Base-by-base conservation (phyloP, 2,113 vertebrate species). In the Phalacrocorax brasilianus region DNA sequence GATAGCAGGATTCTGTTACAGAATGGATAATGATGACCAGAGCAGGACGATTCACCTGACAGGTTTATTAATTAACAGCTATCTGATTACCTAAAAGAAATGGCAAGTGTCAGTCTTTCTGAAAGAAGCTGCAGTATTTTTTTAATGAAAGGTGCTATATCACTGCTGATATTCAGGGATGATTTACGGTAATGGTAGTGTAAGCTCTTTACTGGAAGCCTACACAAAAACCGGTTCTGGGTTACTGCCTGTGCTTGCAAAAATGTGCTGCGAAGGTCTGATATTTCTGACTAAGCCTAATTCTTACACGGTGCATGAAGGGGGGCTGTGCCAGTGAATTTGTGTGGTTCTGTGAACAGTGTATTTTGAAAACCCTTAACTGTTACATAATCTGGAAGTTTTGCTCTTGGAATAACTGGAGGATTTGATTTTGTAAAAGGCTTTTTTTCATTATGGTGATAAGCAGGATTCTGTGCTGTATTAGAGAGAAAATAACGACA, bases 31-130 rank as follows among this genome's bases (percentile, higher is more conserved):
- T 98, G 98, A 98, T 98, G 98, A 98, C 99, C 98, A 4, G 98
- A 97, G 98, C 91, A 98, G 98, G 98, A 98, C 85, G 92, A 98
- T 98, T 98, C 99, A 98, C 98, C 99, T 98, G 98, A 99, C 99
- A 99, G 98, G 98, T 99, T 98, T 99, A 99, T 99, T 99, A 99
- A 99, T 99, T 99, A 99, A 98, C 98, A 30, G 98, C 98, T 98
- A 98, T 99, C 98, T 96, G 97, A 98, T 99, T 98, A 99, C 99
- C 98, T 97, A 97, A 98, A 98, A 97, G 95, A 93, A 95, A 96
- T 91, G 94, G 97, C 95, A 84, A 88, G 96, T 82, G 95, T 97
- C 96, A 62, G 89, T 62, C 40, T 63, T 95, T 83, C 79, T 63
- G 93, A 79, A 86, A 91, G 92, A 40, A 81, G 68, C 88, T 44